A percentile compares a stretch with the other conserved stretches of the same genome.
Evolutionary conservation across 2,113 vertebrate genomes (phyloP).

Genomic region (Gracilinanus agilis): DNA sequence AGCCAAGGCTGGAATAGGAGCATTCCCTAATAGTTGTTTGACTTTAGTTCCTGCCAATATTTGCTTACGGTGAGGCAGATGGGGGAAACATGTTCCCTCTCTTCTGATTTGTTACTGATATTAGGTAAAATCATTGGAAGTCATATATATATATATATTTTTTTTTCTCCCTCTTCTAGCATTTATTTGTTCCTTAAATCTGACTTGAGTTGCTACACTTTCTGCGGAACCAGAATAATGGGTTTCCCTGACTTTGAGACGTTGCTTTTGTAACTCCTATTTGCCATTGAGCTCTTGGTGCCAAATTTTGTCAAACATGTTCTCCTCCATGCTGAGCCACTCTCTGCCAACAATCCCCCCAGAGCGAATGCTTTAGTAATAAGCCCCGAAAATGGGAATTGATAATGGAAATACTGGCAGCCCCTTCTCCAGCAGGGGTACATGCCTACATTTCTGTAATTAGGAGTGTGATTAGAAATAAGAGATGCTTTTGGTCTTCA

Average conservation of each 20-base stretch:
- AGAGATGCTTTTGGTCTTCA: conserved; percentile 68
- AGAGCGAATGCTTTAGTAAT: conserved; percentile 69
- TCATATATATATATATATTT: conserved; percentile 44
- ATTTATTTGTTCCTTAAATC: conserved; percentile 49
- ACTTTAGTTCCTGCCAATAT: conserved; percentile 40
- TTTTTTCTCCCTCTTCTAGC: conserved; percentile 7
- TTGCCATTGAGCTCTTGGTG: conserved; percentile 73
- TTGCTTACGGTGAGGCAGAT: conserved; percentile 33
- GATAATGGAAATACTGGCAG: conserved; percentile 70
- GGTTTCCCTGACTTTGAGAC: conserved; percentile 56
- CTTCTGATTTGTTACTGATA: conserved; percentile 1
- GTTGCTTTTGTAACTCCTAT: conserved; percentile 75
- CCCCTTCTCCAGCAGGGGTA: conserved; percentile 35
- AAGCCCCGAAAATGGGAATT: conserved; percentile 62
- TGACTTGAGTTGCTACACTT: conserved; percentile 31
- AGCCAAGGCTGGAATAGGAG: not conserved
- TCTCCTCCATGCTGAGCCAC: conserved; percentile 64
- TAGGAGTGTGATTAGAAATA: conserved; percentile 69
- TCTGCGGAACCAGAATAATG: conserved; percentile 21
- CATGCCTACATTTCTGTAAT: conserved; percentile 63
- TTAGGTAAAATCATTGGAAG: conserved; percentile 65
- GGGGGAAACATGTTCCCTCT: not conserved
- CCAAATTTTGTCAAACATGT: conserved; percentile 71
- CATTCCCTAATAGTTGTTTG: conserved; percentile 10
- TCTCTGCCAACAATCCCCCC: conserved; percentile 55